Evolutionary conservation across 2,113 vertebrate genomes (phyloP), one percentile per base, ranked within the genome.

Genomic region (Ailurus styani): DNA sequence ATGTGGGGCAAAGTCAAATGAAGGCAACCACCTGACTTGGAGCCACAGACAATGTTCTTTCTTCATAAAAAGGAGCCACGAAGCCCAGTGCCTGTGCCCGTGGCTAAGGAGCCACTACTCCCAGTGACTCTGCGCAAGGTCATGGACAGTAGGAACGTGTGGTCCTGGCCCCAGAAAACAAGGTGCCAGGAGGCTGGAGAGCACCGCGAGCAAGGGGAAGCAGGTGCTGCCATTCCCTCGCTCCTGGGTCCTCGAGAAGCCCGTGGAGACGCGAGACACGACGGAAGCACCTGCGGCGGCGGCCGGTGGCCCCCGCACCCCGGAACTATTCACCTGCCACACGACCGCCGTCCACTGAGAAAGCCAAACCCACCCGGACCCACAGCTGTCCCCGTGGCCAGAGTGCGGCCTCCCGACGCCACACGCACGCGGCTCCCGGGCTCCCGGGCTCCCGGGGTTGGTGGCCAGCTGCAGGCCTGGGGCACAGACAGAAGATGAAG

Each of bases 401-500:
- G 87, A 21, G 34, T 2, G 20, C 14, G 40, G 60, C 3, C 83
- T 77, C 57, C 34, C n/a, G 13, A 40, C 0, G 20, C 55, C 25
- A 40, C 5, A 1, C 12, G 11, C 45, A 25, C 34, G 18, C 0
- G 2, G 34, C 14, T 37, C 37, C 25, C 11, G 27, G 68, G n/a
- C 23, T 54, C 42, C 50, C n/a, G n/a, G n/a, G n/a, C n/a, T n/a
- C n/a, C n/a, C n/a, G n/a, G n/a, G n/a, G n/a, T n/a, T n/a, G n/a
- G n/a, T 0, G 5, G 27, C 15, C 0, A 2, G 7, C 1, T 17
- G 14, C 5, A 2, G 60, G 64, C 47, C 50, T 23, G 31, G 21
- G n/a, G 47, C 70, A 37, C 57, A 29, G 45, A 34, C 13, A 0
- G 15, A 0, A 5, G n/a, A 37, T 0, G 12, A 15, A 0, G 0